Evolutionary conservation across 2,797 vertebrate species (phyloP), one percentile per base, ranked within the genome.

Genomic region (Lates japonicus): DNA sequence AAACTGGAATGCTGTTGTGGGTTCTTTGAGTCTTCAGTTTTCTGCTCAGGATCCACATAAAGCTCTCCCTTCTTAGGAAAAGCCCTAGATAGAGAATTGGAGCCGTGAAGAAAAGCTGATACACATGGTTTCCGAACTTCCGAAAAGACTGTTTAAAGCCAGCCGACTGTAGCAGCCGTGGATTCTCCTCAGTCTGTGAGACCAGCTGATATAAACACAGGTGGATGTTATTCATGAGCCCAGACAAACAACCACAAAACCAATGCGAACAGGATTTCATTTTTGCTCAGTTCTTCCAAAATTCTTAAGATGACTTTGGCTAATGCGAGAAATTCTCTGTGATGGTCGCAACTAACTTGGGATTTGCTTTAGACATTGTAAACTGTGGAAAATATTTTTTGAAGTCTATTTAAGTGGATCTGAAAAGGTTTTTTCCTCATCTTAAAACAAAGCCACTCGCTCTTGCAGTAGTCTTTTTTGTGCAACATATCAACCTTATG

Each of bases 401-500:
- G 0, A 49, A 9, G 8, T 48, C 46, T 19, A 48, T n/a, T 10
- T 49, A 49, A 49, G 48, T 49, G 7, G 3, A 49, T n/a, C 7
- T 58, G 55, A 33, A 42, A 77, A 17, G 20, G 46, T 29, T 39
- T 3, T 58, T 79, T 19, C 12, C 6, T 17, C 17, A 12, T 58
- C 25, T 63, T 54, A 22, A 54, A 44, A 42, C 63, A 41, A 75
- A 73, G 33, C 16, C 9, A 13, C 35, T 49, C 1, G 0, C 25
- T 81, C 31, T 19, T 74, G 41, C 3, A 16, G 54, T 49, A 42
- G 33, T 12, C 19, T 46, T 67, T 51, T 59, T n/a, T 59, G 25
- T 37, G 49, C 25, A 67, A 37, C 57, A 42, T 65, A 78, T 71
- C 33, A 69, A 37, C 55, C 39, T 2, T 48, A 77, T 87, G 9